phyloP scores from a whole-genome alignment of 2,888 invertebrate genomes.

The Leptopilina myrica region DNA sequence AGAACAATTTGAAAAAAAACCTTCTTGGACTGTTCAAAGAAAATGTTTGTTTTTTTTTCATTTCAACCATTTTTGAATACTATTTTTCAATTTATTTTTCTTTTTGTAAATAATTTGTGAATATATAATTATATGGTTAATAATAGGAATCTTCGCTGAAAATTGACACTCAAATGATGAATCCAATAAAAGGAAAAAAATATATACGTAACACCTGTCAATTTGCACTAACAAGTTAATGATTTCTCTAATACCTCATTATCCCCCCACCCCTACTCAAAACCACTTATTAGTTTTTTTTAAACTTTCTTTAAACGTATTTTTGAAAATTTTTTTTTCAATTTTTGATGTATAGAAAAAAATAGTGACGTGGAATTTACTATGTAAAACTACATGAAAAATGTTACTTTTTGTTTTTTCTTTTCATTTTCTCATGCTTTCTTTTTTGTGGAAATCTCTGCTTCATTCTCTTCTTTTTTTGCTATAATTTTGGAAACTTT shows the following conservation, averaged over 20 bases:
- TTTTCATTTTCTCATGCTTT: neutral
- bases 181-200: constrained; percentile 43
- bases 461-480: neutral
- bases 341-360: constrained; percentile 21
- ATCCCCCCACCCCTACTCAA: neutral
- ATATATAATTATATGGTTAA: constrained; percentile 15
- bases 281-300: neutral
- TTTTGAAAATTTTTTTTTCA: neutral
- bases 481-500: neutral
- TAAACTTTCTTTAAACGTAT: constrained; percentile 29
- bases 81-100: constrained; percentile 1
- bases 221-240: constrained; percentile 35
- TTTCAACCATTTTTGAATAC: neutral
- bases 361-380: constrained; percentile 28
- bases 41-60: neutral
- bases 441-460: neutral
- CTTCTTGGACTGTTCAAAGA: too few species aligned
- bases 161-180: constrained; percentile 23
- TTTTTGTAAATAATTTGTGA: constrained; percentile 40
- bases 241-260: constrained; percentile 48
- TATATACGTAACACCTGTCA: constrained; percentile 45
- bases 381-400: neutral
- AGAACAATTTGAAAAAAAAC: too few species aligned
- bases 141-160: constrained; percentile 29
- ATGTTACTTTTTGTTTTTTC: neutral